Conservation (phyloP, 2,113 vertebrate species). For the Catharus minimus region DNA sequence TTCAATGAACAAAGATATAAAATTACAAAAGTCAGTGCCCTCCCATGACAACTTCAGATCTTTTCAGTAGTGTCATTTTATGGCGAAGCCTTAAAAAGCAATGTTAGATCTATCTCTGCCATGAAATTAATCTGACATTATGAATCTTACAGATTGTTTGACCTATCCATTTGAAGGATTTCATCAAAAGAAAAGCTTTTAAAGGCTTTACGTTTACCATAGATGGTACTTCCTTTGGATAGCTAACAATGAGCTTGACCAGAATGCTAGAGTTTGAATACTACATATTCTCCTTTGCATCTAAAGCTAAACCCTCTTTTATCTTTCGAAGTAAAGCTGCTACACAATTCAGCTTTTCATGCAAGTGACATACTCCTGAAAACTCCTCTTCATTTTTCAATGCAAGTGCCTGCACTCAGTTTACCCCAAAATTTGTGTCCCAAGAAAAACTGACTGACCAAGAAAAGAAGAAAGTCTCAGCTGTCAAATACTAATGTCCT, state of each 20-base stretch:
- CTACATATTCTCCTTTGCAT: constrained; percentile 49
- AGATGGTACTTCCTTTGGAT: constrained; percentile 67
- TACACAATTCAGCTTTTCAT: constrained; percentile 53
- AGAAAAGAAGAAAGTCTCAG: neutral
- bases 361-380: neutral
- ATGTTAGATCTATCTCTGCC: constrained; percentile 73
- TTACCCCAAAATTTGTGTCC: neutral
- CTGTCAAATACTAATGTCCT: neutral
- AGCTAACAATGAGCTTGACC: constrained; percentile 68
- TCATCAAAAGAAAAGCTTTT: constrained; percentile 70
- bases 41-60: constrained; percentile 54
- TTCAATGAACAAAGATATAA: neutral
- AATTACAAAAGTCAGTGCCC: constrained; percentile 51
- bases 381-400: constrained; percentile 4
- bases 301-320: constrained; percentile 60
- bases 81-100: constrained; percentile 27
- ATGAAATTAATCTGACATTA: constrained; percentile 80
- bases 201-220: constrained; percentile 66
- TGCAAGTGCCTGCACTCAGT: neutral
- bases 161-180: constrained; percentile 64
- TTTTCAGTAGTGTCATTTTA: constrained; percentile 49
- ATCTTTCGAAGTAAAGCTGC: constrained; percentile 57
- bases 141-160: constrained; percentile 69
- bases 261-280: constrained; percentile 29
- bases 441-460: neutral